Evolutionary conservation across 2,797 vertebrate species (phyloP), one percentile per base, ranked within the genome.

Genomic region (Spea hammondii): DNA sequence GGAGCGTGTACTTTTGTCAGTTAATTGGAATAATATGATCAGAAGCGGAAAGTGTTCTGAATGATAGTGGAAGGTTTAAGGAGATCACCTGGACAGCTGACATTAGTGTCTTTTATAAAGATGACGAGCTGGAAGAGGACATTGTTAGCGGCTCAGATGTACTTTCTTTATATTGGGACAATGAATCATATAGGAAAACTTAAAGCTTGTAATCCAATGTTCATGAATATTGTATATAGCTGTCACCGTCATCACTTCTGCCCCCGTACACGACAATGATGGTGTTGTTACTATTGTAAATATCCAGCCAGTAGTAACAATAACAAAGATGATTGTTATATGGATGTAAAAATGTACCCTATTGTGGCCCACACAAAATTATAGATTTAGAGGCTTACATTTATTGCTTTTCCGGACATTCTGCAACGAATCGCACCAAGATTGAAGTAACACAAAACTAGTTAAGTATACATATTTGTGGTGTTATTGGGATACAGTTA

Each of bases 151-250:
- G 64, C 48, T 69, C n/a, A 51, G 48, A 50, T 10, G 13, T 69
- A 49, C 48, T 69, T 14, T 69, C 13, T 51, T 69, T 50, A 69
- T 69, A 69, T 69, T 69, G 50, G 67, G 49, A 69, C 67, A 69
- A 69, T 69, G 48, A 69, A 69, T 69, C 67, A 50, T 45, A 13
- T 69, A 51, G 47, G 59, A 17, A 62, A 62, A 62, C 14, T 17
- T 50, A 17, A 51, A 69, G 1, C 47, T 8, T 51, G n/a, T 17
- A 17, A 10, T 69, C 6, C 32, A n/a, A 32, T 51, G 67, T 51
- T 69, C 47, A 69, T 69, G 48, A 53, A 50, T 50, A 17, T 51
- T 17, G 14, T 48, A 69, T 69, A 49, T n/a, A 4, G 11, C n/a
- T 17, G 67, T 50, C 49, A 69, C 10, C 46, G 32, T 46, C 44